Percentiles rank a stretch among this genome's conserved stretches.
phyloP scores from a whole-genome alignment of 2,113 vertebrate species.

The Oryzias javanicus region DNA sequence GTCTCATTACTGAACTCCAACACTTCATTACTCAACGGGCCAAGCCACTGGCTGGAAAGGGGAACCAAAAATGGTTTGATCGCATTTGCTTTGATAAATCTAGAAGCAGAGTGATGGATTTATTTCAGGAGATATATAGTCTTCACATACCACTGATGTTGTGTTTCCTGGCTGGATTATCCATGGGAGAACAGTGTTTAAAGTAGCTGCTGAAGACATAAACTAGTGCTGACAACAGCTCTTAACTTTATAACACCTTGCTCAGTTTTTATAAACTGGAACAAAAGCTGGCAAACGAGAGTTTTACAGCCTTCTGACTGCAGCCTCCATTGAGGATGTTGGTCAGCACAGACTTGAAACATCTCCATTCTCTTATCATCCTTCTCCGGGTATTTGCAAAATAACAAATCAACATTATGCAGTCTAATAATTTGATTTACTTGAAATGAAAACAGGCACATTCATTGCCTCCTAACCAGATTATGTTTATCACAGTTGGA shows the following conservation, averaged over 20 bases:
- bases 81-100: slow-evolving; percentile 41
- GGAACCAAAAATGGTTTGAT: slow-evolving; percentile 53
- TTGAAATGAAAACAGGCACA: slow-evolving; percentile 63
- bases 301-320: slow-evolving; percentile 4
- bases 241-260: slow-evolving; percentile 21
- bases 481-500: slow-evolving; percentile 64
- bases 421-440: slow-evolving; percentile 63
- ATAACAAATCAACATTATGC: slow-evolving; percentile 64
- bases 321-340: slow-evolving; percentile 33
- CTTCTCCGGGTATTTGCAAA: slow-evolving; percentile 53
- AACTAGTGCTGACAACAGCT: slow-evolving; percentile 18
- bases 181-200: slow-evolving; percentile 28
- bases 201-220: slow-evolving; percentile 33
- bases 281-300: slow-evolving; percentile 12
- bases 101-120: slow-evolving; percentile 53
- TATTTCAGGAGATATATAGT: slow-evolving; percentile 55
- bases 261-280: slow-evolving; percentile 13
- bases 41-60: slow-evolving; percentile 50
- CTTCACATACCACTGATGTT: slow-evolving; percentile 34
- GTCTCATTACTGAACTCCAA: slow-evolving; percentile 77
- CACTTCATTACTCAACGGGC: slow-evolving; percentile 79
- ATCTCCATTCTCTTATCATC: slow-evolving; percentile 52
- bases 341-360: slow-evolving; percentile 23
- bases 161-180: slow-evolving; percentile 25
- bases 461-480: slow-evolving; percentile 65